Evolutionary conservation across 2,888 invertebrate genomes (phyloP).

Genomic region (Sepiola atlantica): DNA sequence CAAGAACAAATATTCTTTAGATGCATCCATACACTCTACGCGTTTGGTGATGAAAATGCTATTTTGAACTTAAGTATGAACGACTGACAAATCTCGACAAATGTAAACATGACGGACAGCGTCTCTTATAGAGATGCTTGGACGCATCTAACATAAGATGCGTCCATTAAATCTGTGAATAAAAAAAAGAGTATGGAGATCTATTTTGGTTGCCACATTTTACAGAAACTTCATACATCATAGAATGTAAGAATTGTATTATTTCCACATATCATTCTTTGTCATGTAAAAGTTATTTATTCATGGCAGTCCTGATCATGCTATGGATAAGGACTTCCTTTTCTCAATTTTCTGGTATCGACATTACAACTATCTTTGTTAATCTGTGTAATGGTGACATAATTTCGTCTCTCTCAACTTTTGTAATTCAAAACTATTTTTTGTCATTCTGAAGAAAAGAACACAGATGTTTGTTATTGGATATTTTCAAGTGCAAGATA

Average conservation of each 20-base stretch:
- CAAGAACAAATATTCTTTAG: no score
- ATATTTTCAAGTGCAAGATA: background rate
- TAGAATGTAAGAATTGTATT: background rate
- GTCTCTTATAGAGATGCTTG: no score
- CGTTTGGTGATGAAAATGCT: no score
- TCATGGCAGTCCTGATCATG: background rate
- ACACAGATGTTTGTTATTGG: background rate
- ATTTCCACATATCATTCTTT: background rate
- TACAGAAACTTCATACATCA: background rate
- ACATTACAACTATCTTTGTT: background rate
- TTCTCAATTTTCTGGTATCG: background rate
- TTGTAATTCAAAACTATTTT: background rate
- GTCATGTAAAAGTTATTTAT: background rate
- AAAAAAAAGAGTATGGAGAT: no score
- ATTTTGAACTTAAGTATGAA: no score
- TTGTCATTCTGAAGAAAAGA: background rate
- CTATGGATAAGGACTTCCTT: background rate
- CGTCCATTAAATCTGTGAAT: no score
- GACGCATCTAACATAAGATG: no score
- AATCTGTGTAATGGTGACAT: background rate
- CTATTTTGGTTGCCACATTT: background rate
- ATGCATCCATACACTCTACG: no score
- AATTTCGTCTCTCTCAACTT: background rate
- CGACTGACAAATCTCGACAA: no score
- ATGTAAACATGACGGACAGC: no score